These are phyloP conservation scores for Rousettus madagascariensis DNA, from an alignment of 2,797 vertebrate genomes.

Conservation along the genomic window DNA sequence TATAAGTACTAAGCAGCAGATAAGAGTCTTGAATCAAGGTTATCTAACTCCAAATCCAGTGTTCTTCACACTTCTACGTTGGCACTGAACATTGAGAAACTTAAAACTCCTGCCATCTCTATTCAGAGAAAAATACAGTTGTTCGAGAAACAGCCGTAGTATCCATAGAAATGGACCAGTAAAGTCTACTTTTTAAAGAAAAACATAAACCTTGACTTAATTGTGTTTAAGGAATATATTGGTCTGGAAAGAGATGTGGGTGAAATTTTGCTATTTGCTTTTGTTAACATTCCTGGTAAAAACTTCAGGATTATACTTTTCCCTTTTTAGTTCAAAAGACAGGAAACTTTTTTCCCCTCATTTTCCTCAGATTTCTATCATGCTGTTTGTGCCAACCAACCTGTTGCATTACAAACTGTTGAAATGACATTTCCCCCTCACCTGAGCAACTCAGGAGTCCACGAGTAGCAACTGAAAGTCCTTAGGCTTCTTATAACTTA, in stretches of 20 bases:
- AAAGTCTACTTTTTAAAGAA: background rate
- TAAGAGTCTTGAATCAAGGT: background rate
- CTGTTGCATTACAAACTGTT: background rate
- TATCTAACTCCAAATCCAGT: background rate
- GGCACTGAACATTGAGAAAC: background rate
- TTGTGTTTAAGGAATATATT: constrained; percentile 1
- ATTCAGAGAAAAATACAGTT: background rate
- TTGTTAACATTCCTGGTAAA: background rate
- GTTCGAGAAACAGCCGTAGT: background rate
- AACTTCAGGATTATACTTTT: background rate
- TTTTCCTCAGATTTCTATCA: constrained; percentile 44
- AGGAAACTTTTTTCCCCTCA: constrained; percentile 19
- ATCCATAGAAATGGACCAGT: background rate
- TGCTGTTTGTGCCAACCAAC: constrained; percentile 29
- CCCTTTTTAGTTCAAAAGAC: constrained; percentile 41
- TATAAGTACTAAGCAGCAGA: background rate
- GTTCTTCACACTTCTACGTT: background rate
- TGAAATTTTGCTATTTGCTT: constrained; percentile 37
- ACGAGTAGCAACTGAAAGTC: constrained; percentile 42
- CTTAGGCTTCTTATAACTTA: constrained; percentile 38
- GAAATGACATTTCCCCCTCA: constrained; percentile 48
- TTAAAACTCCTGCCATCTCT: background rate
- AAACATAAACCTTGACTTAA: constrained; percentile 4
- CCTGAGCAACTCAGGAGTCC: constrained; percentile 14
- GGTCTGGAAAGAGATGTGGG: background rate